Evolutionary conservation across 2,888 invertebrate species (phyloP), one percentile per base, ranked within the genome.

Genomic region (Clunio marinus): DNA sequence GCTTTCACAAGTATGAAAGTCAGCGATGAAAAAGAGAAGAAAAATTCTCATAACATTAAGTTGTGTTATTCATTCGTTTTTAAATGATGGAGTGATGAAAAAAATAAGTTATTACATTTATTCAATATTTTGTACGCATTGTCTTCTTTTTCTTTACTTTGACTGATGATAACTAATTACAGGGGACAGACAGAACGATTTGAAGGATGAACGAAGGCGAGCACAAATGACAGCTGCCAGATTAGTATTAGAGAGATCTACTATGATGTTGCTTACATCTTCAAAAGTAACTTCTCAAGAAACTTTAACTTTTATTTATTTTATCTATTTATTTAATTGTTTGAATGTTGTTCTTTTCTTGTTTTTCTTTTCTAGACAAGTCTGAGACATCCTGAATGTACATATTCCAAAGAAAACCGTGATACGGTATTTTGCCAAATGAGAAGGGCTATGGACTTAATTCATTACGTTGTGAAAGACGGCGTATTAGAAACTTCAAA

Each of bases 381-480:
- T 77, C 82, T 98, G 71, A 84, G 96, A 74, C 97, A 98, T 81
- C 95, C 96, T 20, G 95, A 96, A 73, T 93, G 95, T 78, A 87
- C 89, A 60, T 88, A 93, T 68, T 94, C 97, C 0, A 86, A 93
- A 71, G 95, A 96, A 79, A 98, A 96, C 79, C 85, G 98, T 7
- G 97, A 98, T 78, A 96, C 96, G 0, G 96, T 99, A 57, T 98
- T 98, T 82, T 94, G 94, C 77, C 96, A 96, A 80, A 98, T 98
- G 91, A 83, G 96, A 70, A 85, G 95, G 71, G 96, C 98, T 24
- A 92, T 98, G 88, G 96, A 98, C 81, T 85, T 97, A 72, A 94
- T 99, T 73, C 96, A 97, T 80, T 94, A 93, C 79, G 96, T 98
- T 70, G 94, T 97, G 58, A 93, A 96, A 75, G 97, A 98, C 79